Evolutionary conservation across 2,888 invertebrate genomes (phyloP), one percentile per base, ranked within the genome.

Genomic region (Ceraclea dissimilis): DNA sequence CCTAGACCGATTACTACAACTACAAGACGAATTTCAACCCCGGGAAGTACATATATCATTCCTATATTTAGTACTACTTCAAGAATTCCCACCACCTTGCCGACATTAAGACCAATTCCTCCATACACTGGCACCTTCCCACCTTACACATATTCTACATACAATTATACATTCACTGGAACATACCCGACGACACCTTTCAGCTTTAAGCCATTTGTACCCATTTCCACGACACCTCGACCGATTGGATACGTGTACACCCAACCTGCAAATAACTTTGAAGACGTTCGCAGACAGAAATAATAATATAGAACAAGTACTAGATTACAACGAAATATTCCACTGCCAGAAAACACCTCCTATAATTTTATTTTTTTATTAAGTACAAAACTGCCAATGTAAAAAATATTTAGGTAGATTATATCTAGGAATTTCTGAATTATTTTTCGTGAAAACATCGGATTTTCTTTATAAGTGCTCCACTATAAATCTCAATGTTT

Each of bases 71-170:
- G 20, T 16, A 18, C 5, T n/a, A 4, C 22, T n/a, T 49, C 54
- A 2, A 44, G 17, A 11, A 21, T 26, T 13, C 34, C 43, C 2
- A 50, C 54, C 2, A 52, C 44, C n/a, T 43, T 43, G 11, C 49
- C 43, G 19, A 2, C 43, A 16, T 49, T 49, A 13, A 34, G 20
- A 50, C 34, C 54, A 10, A 19, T 49, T 16, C 49, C 54, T 19
- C 31, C 34, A 1, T 54, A 49, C 31, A 54, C 54, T 10, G 54
- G 54, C 5, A 54, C 54, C 8, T 54, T 22, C 31, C 54, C 54
- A 1, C 34, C 54, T 5, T 54, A 54, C 44, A 21, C n/a, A 4
- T 43, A 17, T 5, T 26, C 49, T 11, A 19, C 50, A 0, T 50
- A 54, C n/a, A 43, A 26, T 2, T 54, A 54, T 13, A 54, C 31